Conservation (phyloP, 2,888 invertebrate species). For the Flexamia atlantica region DNA sequence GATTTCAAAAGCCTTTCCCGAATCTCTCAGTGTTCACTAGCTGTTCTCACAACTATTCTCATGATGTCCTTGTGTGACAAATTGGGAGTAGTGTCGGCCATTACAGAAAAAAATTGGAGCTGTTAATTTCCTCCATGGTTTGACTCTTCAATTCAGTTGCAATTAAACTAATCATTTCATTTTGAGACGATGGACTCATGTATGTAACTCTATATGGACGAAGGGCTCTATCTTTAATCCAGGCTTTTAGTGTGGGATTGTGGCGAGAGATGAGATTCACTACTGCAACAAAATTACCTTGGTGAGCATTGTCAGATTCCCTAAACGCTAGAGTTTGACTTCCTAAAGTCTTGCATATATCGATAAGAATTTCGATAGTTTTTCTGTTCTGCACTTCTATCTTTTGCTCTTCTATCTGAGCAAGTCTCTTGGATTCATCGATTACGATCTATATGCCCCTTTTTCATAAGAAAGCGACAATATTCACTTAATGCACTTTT, state of each 20-base stretch:
- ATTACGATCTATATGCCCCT: background rate
- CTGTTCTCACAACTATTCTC: no score
- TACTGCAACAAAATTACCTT: slow-evolving; percentile 23
- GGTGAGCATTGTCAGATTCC: background rate
- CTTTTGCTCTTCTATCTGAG: no score
- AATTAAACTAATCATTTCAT: no score
- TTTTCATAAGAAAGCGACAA: background rate
- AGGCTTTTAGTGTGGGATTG: slow-evolving; percentile 6
- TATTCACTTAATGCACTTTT: slow-evolving; percentile 20
- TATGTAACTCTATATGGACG: no score
- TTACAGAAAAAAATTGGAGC: slow-evolving; percentile 24
- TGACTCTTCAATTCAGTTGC: background rate
- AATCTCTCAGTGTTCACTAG: no score
- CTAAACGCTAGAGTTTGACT: no score
- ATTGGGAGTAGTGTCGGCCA: slow-evolving; percentile 60
- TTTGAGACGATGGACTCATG: no score
- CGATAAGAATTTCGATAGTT: no score
- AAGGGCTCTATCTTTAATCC: background rate
- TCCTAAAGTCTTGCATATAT: no score
- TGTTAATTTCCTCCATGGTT: background rate
- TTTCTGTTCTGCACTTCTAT: no score
- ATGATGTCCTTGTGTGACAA: slow-evolving; percentile 8
- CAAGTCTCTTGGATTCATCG: no score
- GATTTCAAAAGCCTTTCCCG: slow-evolving; percentile 16
- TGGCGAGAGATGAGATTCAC: slow-evolving; percentile 23